Evolutionary conservation across 2,888 invertebrate genomes (phyloP).

Genomic region (Lasioglossum leucozonium): DNA sequence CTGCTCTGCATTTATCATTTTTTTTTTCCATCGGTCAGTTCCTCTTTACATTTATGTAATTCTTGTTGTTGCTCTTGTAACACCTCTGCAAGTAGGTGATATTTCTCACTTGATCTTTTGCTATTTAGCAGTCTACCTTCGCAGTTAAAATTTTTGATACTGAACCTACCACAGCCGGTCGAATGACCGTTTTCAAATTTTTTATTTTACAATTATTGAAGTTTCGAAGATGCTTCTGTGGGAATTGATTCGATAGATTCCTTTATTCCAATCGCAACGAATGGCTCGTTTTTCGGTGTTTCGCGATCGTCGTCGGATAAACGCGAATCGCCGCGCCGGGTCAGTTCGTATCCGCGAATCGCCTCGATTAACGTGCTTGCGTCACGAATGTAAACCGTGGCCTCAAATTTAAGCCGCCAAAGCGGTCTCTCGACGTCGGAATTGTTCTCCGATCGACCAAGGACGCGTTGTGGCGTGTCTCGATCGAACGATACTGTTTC

Average conservation of each 20-base stretch:
- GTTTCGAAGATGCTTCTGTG: background rate
- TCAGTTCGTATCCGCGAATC: conserved; percentile 33
- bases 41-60: background rate
- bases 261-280: no score
- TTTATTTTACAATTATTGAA: background rate
- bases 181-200: background rate
- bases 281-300: background rate
- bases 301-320: background rate
- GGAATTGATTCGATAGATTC: no score
- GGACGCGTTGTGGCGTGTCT: conserved; percentile 20
- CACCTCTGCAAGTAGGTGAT: background rate
- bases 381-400: conserved; percentile 69
- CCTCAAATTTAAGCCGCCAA: conserved; percentile 63
- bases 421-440: conserved; percentile 19
- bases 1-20: background rate
- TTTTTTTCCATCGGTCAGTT: background rate
- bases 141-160: no score
- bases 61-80: background rate
- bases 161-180: background rate
- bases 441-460: conserved; percentile 42
- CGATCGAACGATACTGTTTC: conserved; percentile 6
- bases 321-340: background rate
- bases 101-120: background rate
- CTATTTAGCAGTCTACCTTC: no score
- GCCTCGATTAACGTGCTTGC: conserved; percentile 66